A percentile compares a stretch with the other conserved stretches of the same genome.
Conservation (phyloP, 2,888 invertebrate genomes). For the Odontocolon sp. region DNA sequence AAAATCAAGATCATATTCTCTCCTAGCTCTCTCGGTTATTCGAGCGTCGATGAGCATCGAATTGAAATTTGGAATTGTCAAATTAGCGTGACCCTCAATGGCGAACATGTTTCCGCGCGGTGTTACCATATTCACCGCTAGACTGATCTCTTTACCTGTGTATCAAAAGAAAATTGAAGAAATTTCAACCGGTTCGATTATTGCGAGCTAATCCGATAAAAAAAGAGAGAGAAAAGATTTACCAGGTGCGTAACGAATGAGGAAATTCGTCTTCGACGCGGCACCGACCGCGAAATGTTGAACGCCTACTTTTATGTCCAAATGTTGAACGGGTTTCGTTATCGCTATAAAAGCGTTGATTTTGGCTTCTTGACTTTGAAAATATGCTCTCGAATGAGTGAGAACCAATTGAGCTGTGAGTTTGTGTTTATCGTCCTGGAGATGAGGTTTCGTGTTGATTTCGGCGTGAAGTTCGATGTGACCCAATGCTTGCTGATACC, state of each 20-base stretch:
- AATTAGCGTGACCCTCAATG: conserved; percentile 87
- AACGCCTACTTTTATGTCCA: conserved; percentile 85
- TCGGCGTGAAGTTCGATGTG: conserved; percentile 88
- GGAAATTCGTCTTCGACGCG: conserved; percentile 82
- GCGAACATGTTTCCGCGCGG: conserved; percentile 87
- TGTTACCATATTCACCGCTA: conserved; percentile 83
- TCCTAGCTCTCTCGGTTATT: conserved; percentile 85
- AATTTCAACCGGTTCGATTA: conserved; percentile 58
- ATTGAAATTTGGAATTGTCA: conserved; percentile 88
- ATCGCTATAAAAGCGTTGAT: conserved; percentile 85
- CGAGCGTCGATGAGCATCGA: conserved; percentile 86
- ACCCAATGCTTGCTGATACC: conserved; percentile 85
- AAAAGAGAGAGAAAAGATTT: conserved; percentile 61
- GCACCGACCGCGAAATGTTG: conserved; percentile 82
- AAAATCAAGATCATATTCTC: conserved; percentile 88
- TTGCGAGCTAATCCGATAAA: not conserved
- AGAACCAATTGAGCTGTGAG: conserved; percentile 84
- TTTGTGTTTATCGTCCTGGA: conserved; percentile 83
- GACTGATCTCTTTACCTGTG: conserved; percentile 83
- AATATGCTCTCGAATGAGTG: conserved; percentile 83
- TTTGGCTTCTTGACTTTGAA: conserved; percentile 83
- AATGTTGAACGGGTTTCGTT: conserved; percentile 85
- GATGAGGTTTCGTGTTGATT: conserved; percentile 86
- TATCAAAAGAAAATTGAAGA: conserved; percentile 1
- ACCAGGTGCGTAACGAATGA: conserved; percentile 83